phyloP scores from a whole-genome alignment of 2,113 vertebrate genomes.

The Passer montanus region DNA sequence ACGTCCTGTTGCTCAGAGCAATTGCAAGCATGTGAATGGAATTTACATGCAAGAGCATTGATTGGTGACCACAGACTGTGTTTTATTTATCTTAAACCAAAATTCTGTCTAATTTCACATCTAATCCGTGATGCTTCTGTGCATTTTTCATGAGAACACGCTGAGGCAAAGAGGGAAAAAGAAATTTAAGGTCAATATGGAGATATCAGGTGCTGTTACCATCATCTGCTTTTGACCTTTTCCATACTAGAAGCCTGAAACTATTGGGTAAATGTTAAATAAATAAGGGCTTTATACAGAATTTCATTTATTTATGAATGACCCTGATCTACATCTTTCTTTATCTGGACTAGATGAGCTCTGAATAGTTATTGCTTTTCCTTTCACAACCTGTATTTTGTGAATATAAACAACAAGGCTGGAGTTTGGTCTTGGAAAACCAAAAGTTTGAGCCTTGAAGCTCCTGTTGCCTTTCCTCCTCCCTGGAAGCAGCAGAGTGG shows the following conservation, averaged over 20 bases:
- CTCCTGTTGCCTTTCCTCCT: not conserved
- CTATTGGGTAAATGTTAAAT: not conserved
- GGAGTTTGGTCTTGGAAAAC: not conserved
- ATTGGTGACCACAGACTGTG: not conserved
- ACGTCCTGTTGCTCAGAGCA: not conserved
- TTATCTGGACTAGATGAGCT: not conserved
- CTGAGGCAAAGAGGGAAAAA: not conserved
- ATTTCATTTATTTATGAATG: not conserved
- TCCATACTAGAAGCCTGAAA: not conserved
- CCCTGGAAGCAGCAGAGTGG: not conserved
- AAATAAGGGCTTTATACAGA: not conserved
- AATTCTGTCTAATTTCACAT: not conserved
- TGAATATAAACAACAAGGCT: not conserved
- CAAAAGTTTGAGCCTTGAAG: not conserved
- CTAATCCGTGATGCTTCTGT: not conserved
- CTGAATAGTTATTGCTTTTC: not conserved
- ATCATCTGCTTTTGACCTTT: not conserved
- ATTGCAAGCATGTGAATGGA: not conserved
- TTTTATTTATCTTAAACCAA: not conserved
- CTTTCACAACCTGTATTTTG: not conserved
- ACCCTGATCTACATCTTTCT: not conserved
- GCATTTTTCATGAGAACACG: not conserved
- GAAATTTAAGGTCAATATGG: not conserved
- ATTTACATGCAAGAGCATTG: not conserved
- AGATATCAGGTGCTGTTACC: not conserved